These are phyloP conservation scores for Linnaemya tessellans DNA, from an alignment of 2,888 invertebrate species.

Conservation along the genomic window DNA sequence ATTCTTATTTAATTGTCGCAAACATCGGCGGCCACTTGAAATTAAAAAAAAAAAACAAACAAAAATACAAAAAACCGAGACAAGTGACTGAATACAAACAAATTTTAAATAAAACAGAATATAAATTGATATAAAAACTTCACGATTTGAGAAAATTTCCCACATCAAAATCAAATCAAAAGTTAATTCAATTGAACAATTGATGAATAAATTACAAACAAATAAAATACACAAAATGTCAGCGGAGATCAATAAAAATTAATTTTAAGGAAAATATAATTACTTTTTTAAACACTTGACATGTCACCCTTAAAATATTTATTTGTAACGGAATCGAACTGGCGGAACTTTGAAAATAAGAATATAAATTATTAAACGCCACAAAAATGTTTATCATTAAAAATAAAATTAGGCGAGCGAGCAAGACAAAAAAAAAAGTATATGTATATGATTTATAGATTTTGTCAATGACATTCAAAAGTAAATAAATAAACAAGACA, in stretches of 20 bases:
- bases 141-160: conserved; percentile 70
- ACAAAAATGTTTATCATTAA: conserved; percentile 25
- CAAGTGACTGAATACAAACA: conserved; percentile 60
- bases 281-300: conserved; percentile 52
- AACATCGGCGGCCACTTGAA: conserved; percentile 78
- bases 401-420: background rate
- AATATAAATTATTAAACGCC: conserved; percentile 35
- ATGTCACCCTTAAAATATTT: conserved; percentile 45
- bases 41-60: background rate
- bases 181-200: conserved; percentile 57
- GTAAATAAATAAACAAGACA: conserved; percentile 32
- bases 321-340: conserved; percentile 40
- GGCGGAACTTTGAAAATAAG: conserved; percentile 17
- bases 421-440: conserved; percentile 14
- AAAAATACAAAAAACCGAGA: conserved; percentile 16
- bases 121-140: conserved; percentile 67
- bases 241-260: conserved; percentile 63
- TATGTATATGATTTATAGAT: conserved; percentile 54
- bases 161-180: conserved; percentile 77
- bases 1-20: conserved; percentile 81
- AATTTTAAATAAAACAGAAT: conserved; percentile 72
- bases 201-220: conserved; percentile 44
- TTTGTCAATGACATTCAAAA: conserved; percentile 11
- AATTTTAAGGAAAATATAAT: conserved; percentile 7
- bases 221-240: conserved; percentile 58